Base-by-base conservation (phyloP, 2,888 invertebrate species). In the Neoaliturus tenellus region DNA sequence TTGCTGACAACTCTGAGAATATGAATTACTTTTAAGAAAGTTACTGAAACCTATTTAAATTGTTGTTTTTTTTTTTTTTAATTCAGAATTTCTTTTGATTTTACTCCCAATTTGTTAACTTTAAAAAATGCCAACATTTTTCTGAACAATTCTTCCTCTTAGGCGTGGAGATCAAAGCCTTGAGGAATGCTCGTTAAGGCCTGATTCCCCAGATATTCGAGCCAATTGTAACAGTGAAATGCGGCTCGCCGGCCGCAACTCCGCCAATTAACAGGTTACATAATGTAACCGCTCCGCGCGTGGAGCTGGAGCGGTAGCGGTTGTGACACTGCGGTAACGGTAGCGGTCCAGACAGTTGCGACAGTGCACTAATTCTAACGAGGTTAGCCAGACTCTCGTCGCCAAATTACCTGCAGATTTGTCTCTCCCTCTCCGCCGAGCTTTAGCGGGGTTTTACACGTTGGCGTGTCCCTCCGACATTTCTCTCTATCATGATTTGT, bases 191-290 rank as follows among this genome's bases (percentile, higher is more conserved):
- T 62, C 28, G 62, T 62, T 62, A 62, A 17, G 14, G 51, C 14
- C 62, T 31, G 62, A 62, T 62, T 62, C 62, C 28, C 62, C 28
- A 62, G 62, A 31, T 62, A 14, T 62, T 62, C 31, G 31, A 62
- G 62, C 12, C 62, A 62, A 55, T 20, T 55, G 55, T 55, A 55
- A 55, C 55, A 48, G 48, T 48, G n/a, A 48, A 48, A 48, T 48
- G 48, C 48, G 5, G 55, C 25, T 25, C 55, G 20, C 62, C 31
- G 62, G 62, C 28, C 62, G 62, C 62, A 62, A 62, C 62, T 51
- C 20, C 51, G 31, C 28, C 62, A 62, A 62, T 62, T 62, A 62
- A 62, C 62, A 28, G 12, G 62, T 62, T 62, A 62, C 62, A 62
- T 31, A 62, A 62, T 23, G 14, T 4, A 31, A 62, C 62, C 62